Conservation (phyloP, 2,797 vertebrate genomes). For the Pipistrellus nathusii region DNA sequence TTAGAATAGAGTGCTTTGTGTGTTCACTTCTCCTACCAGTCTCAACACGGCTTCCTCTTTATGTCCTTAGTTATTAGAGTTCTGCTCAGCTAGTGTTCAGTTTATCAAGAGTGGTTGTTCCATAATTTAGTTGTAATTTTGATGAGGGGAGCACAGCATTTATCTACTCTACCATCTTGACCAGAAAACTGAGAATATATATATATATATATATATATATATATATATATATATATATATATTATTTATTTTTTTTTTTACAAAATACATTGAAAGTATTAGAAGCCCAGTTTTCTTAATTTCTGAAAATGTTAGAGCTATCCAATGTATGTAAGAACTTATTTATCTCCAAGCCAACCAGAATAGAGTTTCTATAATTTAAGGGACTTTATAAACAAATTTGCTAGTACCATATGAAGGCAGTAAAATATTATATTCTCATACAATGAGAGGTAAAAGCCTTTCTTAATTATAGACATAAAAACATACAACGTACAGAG, state of each 20-base stretch:
- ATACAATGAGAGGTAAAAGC: not conserved
- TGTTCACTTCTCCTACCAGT: not conserved
- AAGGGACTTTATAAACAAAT: conserved; percentile 1
- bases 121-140: not conserved
- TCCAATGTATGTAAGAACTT: not conserved
- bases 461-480: not conserved
- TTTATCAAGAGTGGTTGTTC: not conserved
- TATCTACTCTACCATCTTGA: not conserved
- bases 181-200: not conserved
- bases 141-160: not conserved
- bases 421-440: not conserved
- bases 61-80: not conserved
- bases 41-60: not conserved
- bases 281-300: not conserved
- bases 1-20: not conserved
- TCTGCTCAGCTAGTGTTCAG: not conserved
- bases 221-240: too few relatives aligned
- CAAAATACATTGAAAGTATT: not conserved
- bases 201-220: too few relatives aligned
- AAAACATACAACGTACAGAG: not conserved
- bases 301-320: conserved; percentile 31
- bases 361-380: conserved; percentile 10
- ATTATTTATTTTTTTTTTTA: not conserved
- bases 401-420: not conserved
- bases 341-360: not conserved